Evolutionary conservation across 2,888 invertebrate species (phyloP).

Genomic region (Diplazon laetatorius): DNA sequence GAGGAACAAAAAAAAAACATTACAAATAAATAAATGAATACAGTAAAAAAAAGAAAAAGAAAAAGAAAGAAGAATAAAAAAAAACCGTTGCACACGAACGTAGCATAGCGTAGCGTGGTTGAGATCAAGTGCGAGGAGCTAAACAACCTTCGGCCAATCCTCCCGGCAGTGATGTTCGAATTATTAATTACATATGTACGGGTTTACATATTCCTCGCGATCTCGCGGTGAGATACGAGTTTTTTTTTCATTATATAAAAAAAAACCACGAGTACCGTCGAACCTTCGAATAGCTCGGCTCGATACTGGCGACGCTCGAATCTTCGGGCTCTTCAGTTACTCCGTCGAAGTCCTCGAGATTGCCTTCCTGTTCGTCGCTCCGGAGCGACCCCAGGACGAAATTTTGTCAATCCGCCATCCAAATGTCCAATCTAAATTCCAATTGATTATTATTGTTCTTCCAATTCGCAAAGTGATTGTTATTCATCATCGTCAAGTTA

Average conservation of each 20-base stretch:
- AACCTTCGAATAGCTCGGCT: slow-evolving; percentile 60
- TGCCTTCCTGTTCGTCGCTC: slow-evolving; percentile 18
- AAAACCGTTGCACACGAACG: slow-evolving; percentile 53
- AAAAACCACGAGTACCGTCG: slow-evolving; percentile 58
- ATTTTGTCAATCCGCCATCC: not conserved
- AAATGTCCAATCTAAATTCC: not conserved
- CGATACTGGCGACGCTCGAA: slow-evolving; percentile 50
- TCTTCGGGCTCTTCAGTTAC: slow-evolving; percentile 56
- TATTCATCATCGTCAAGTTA: not conserved
- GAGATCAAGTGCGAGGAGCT: slow-evolving; percentile 65
- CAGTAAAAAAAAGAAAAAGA: too few relatives aligned
- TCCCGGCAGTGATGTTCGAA: slow-evolving; percentile 68
- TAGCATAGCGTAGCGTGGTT: too few relatives aligned
- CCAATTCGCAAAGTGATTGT: not conserved
- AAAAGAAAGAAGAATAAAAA: slow-evolving; percentile 38
- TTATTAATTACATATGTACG: slow-evolving; percentile 67
- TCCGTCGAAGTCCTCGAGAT: slow-evolving; percentile 46
- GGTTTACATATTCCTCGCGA: slow-evolving; percentile 62
- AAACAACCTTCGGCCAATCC: slow-evolving; percentile 70
- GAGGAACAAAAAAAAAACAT: too few relatives aligned
- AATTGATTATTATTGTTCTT: too few relatives aligned
- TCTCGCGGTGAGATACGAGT: slow-evolving; percentile 42
- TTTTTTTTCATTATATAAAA: too few relatives aligned
- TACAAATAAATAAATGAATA: too few relatives aligned
- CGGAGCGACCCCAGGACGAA: slow-evolving; percentile 13